A percentile compares a stretch with the other conserved stretches of the same genome.
Evolutionary conservation across 2,888 invertebrate genomes (phyloP).

Genomic region (Allolobophora icterica): DNA sequence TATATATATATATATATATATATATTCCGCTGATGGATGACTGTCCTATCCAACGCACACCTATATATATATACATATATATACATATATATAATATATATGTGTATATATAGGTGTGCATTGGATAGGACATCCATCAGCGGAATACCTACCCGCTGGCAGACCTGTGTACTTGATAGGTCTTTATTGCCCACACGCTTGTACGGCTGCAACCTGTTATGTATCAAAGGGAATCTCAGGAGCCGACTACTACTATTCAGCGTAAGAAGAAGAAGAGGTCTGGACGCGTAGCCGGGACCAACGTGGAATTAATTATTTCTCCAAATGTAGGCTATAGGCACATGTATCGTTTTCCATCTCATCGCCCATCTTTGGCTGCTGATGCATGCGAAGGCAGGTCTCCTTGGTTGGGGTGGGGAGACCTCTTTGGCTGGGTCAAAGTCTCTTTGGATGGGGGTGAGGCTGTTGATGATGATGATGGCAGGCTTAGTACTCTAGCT

Average conservation of each 20-base stretch:
- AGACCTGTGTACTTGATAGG: slow-evolving; percentile 5
- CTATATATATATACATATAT: background rate
- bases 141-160: background rate
- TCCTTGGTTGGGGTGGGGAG: no score
- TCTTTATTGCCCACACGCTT: slow-evolving; percentile 12
- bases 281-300: background rate
- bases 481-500: background rate
- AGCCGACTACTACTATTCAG: background rate
- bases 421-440: no score
- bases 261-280: background rate
- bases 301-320: background rate
- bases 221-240: background rate
- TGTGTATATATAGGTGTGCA: background rate
- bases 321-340: background rate
- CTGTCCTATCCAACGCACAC: no score
- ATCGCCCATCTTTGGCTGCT: slow-evolving; percentile 6
- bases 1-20: background rate
- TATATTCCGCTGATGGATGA: no score
- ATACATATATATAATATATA: background rate
- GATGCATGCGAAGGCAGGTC: background rate
- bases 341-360: background rate
- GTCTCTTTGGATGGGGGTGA: background rate
- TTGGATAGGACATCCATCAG: background rate
- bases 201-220: background rate
- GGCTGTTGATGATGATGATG: background rate